Conservation (phyloP, 2,888 invertebrate genomes). For the Abrostola tripartita region DNA sequence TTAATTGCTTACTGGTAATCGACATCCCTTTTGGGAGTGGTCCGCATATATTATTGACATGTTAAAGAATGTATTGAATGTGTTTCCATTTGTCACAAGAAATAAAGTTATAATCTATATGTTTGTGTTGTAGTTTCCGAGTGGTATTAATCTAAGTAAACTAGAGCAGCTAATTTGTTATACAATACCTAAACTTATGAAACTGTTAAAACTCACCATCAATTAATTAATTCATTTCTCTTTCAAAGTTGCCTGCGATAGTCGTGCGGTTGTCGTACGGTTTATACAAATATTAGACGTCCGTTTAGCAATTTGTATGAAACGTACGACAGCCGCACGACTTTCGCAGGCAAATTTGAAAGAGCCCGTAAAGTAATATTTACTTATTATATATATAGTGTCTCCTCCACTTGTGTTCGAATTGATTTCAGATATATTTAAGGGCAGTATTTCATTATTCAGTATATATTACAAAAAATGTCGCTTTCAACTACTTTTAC, state of each 20-base stretch:
- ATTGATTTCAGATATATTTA: background rate
- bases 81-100: slow-evolving; percentile 10
- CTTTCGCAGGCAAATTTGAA: too few relatives aligned
- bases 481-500: too few relatives aligned
- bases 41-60: slow-evolving; percentile 7
- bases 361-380: background rate
- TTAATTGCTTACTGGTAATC: slow-evolving; percentile 7
- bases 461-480: too few relatives aligned
- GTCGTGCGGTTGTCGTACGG: too few relatives aligned
- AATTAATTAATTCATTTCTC: slow-evolving; percentile 39
- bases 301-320: too few relatives aligned
- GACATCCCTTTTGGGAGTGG: slow-evolving; percentile 1
- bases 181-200: slow-evolving; percentile 23
- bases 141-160: slow-evolving; percentile 35
- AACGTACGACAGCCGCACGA: too few relatives aligned
- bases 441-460: background rate
- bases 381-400: background rate
- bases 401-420: background rate
- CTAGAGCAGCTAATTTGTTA: slow-evolving; percentile 51
- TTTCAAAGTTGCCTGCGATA: too few relatives aligned
- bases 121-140: slow-evolving; percentile 29
- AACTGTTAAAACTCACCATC: slow-evolving; percentile 27
- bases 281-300: too few relatives aligned
- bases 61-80: slow-evolving; percentile 6
- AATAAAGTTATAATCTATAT: slow-evolving; percentile 8